phyloP scores from a whole-genome alignment of 1,140 invertebrate genomes.

The Listronotus bonariensis region DNA sequence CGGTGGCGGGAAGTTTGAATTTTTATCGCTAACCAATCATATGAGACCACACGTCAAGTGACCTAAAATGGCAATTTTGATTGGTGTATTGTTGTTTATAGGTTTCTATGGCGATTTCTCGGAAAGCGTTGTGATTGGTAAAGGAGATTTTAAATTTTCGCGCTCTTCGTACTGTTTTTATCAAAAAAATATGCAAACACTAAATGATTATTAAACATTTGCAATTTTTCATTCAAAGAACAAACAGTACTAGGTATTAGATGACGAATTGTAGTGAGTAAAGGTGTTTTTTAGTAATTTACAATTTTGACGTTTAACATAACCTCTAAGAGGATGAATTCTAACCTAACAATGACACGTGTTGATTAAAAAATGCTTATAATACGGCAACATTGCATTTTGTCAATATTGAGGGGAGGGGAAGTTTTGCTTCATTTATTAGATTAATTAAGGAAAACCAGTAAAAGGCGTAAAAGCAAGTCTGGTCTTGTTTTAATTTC shows the following conservation, averaged over 20 bases:
- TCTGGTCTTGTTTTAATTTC: too few species aligned
- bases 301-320: not conserved
- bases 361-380: not conserved
- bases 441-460: too few species aligned
- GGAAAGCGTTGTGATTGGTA: not conserved
- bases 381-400: conserved; percentile 17
- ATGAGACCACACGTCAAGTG: conserved; percentile 28
- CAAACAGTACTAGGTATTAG: too few species aligned
- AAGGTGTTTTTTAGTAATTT: too few species aligned
- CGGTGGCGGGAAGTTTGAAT: conserved; percentile 43
- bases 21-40: conserved; percentile 36
- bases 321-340: not conserved
- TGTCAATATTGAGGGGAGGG: too few species aligned
- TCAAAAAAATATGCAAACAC: too few species aligned
- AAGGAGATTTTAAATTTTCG: conserved; percentile 13
- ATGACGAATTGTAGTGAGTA: too few species aligned
- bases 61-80: not conserved
- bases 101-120: conserved; percentile 35
- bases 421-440: too few species aligned
- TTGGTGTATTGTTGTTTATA: conserved; percentile 39
- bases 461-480: too few species aligned
- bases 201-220: too few species aligned
- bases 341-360: conserved; percentile 15
- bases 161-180: not conserved
- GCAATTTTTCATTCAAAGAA: too few species aligned